These are phyloP conservation scores for Orthosia gothica DNA, from an alignment of 2,888 invertebrate genomes.

Conservation along the genomic window DNA sequence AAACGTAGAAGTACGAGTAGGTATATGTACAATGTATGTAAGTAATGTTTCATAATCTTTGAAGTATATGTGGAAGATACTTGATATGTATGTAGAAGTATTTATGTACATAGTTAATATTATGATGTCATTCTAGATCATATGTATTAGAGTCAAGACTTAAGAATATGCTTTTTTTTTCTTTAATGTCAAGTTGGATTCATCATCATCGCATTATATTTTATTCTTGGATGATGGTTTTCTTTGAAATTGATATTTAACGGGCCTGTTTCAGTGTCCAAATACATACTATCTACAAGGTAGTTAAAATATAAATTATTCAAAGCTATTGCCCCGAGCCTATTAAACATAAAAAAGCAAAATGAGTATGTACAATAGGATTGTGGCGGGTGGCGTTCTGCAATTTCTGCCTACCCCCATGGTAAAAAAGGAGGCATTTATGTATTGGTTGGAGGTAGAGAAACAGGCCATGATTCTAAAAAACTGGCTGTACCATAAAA, in stretches of 20 bases:
- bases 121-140: slow-evolving; percentile 61
- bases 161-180: slow-evolving; percentile 24
- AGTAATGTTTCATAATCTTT: slow-evolving; percentile 56
- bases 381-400: too few relatives aligned
- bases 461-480: not conserved
- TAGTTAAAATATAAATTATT: too few relatives aligned
- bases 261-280: not conserved
- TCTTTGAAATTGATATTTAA: not conserved
- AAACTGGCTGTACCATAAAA: not conserved
- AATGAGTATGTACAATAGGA: too few relatives aligned
- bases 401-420: too few relatives aligned
- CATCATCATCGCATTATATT: not conserved
- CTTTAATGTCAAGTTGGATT: slow-evolving; percentile 18
- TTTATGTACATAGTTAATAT: slow-evolving; percentile 54
- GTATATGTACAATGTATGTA: slow-evolving; percentile 62
- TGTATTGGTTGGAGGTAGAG: not conserved
- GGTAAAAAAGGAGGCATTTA: too few relatives aligned
- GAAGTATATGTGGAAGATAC: slow-evolving; percentile 59
- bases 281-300: too few relatives aligned
- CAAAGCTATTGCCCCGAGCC: too few relatives aligned
- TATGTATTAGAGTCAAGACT: slow-evolving; percentile 54
- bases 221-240: not conserved
- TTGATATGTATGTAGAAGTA: slow-evolving; percentile 53
- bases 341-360: too few relatives aligned
- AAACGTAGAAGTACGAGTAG: slow-evolving; percentile 50